phyloP scores from a whole-genome alignment of 2,888 invertebrate genomes.

The Eurytoma californica region DNA sequence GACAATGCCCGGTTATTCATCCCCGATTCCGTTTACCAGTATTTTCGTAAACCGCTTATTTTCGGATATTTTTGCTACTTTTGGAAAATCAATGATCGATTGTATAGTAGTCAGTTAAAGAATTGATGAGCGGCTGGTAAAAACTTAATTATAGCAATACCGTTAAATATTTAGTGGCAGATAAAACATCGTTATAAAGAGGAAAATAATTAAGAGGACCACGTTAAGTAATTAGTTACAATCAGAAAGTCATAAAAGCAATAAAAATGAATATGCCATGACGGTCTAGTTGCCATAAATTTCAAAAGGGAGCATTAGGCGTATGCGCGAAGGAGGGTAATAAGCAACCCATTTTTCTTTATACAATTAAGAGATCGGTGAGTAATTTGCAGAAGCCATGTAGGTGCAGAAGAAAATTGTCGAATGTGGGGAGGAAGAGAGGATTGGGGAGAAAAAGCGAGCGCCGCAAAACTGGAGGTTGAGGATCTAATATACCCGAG shows the following conservation, averaged over 20 bases:
- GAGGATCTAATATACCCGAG: slow-evolving; percentile 70
- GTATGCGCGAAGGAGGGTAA: slow-evolving; percentile 53
- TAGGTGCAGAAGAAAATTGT: not conserved
- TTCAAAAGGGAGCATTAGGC: not conserved
- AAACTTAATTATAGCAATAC: too few species aligned
- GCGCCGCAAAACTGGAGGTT: slow-evolving; percentile 62
- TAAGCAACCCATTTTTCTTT: slow-evolving; percentile 65
- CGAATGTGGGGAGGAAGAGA: slow-evolving; percentile 7
- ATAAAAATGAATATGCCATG: slow-evolving; percentile 46
- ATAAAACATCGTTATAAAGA: slow-evolving; percentile 28
- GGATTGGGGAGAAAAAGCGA: slow-evolving; percentile 7
- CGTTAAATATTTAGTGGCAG: not conserved
- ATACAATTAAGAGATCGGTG: slow-evolving; percentile 70
- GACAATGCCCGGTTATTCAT: slow-evolving; percentile 75
- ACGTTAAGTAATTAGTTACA: slow-evolving; percentile 41
- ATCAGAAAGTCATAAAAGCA: slow-evolving; percentile 21
- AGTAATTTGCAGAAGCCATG: slow-evolving; percentile 66
- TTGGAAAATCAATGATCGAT: too few species aligned
- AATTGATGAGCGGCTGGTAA: too few species aligned
- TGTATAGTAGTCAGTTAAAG: too few species aligned
- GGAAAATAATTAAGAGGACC: slow-evolving; percentile 6
- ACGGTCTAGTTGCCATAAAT: slow-evolving; percentile 22
- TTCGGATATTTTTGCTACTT: too few species aligned
- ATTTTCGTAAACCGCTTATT: too few species aligned
- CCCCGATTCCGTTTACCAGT: slow-evolving; percentile 66